Conservation (phyloP, 2,113 vertebrate species). For the Eleginops maclovinus region DNA sequence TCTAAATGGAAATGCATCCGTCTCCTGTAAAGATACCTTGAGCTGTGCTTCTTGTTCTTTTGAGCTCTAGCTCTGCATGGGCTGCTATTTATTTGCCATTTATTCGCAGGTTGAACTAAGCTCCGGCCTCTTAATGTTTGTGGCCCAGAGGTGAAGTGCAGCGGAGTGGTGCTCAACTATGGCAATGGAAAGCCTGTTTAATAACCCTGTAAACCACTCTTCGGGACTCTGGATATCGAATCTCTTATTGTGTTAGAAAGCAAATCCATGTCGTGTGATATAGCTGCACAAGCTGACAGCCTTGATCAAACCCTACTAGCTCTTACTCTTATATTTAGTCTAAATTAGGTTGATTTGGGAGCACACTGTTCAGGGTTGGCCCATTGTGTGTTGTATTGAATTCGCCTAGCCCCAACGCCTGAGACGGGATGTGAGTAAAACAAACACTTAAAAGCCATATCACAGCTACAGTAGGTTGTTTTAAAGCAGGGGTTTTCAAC, state of each 20-base stretch:
- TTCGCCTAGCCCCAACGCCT: background rate
- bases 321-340: background rate
- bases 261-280: background rate
- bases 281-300: slow-evolving; percentile 7
- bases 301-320: background rate
- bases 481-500: too few species aligned
- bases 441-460: background rate
- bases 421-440: background rate
- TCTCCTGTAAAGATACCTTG: slow-evolving; percentile 78
- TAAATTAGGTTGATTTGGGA: slow-evolving; percentile 22
- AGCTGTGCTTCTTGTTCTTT: slow-evolving; percentile 45
- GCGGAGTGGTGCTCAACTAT: slow-evolving; percentile 61
- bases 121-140: slow-evolving; percentile 56
- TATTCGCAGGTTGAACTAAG: slow-evolving; percentile 56
- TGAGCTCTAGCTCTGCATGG: slow-evolving; percentile 24
- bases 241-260: background rate
- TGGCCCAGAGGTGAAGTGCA: slow-evolving; percentile 54
- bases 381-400: background rate
- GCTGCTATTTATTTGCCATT: slow-evolving; percentile 59
- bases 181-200: slow-evolving; percentile 35
- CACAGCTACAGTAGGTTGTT: background rate
- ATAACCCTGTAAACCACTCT: slow-evolving; percentile 24
- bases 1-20: slow-evolving; percentile 89
- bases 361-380: slow-evolving; percentile 9
- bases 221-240: background rate